Evolutionary conservation across 2,113 vertebrate species (phyloP).

Genomic region (Rhinopomastus cyanomelas): DNA sequence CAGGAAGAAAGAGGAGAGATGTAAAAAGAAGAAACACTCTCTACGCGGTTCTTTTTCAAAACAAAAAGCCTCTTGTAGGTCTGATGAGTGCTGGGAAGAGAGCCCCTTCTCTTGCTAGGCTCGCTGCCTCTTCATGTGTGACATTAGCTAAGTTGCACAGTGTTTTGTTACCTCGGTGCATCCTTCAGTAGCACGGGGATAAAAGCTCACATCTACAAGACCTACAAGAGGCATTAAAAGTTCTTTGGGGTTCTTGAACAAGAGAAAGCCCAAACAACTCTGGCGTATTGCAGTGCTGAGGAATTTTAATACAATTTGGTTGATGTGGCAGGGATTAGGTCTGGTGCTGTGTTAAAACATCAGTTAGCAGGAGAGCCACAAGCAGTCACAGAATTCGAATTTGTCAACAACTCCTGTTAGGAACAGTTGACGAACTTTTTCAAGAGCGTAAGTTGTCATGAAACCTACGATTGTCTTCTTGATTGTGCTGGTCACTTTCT

Average conservation of each 20-base stretch:
- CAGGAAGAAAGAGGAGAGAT: not conserved
- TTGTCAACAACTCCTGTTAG: slow-evolving; percentile 3
- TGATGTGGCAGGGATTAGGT: slow-evolving; percentile 4
- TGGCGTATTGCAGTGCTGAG: not conserved
- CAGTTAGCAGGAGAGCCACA: slow-evolving; percentile 10
- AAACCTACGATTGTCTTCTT: not conserved
- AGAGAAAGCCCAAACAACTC: not conserved
- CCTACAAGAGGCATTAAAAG: not conserved
- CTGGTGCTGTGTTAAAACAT: not conserved
- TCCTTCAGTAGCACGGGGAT: not conserved
- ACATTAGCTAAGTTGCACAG: not conserved
- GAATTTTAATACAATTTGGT: not conserved
- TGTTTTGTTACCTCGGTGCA: not conserved
- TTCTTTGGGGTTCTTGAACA: not conserved
- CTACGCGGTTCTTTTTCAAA: not conserved
- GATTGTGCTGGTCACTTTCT: not conserved
- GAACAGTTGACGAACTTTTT: slow-evolving; percentile 7
- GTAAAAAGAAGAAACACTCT: not conserved
- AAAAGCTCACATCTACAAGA: not conserved
- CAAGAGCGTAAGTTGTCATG: not conserved
- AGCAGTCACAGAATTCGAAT: not conserved
- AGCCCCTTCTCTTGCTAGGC: not conserved
- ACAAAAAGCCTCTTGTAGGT: not conserved
- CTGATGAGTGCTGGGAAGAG: not conserved
- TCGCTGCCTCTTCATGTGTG: not conserved